phyloP scores from a whole-genome alignment of 2,797 vertebrate species.

The Bradypus variegatus region DNA sequence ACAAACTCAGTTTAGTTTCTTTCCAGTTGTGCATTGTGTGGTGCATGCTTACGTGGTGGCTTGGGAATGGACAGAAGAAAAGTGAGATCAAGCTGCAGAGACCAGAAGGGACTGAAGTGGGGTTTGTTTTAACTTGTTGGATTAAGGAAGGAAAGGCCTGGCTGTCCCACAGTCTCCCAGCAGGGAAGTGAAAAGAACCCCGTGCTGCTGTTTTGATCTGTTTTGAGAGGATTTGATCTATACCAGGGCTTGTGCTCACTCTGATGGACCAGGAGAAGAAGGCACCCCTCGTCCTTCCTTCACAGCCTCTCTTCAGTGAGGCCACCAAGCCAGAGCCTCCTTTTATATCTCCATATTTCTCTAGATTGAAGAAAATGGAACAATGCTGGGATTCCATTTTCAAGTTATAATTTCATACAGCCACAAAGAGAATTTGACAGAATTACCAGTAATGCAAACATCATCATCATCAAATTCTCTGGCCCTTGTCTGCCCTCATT shows the following conservation, averaged over 20 bases:
- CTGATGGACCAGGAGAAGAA: background rate
- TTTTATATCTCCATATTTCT: constrained; percentile 11
- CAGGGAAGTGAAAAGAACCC: background rate
- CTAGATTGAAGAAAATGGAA: constrained; percentile 2
- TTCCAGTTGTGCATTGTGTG: background rate
- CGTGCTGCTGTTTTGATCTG: background rate
- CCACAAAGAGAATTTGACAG: constrained; percentile 39
- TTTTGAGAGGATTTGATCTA: background rate
- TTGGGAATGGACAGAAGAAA: background rate
- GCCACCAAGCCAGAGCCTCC: background rate
- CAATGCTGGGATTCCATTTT: constrained; percentile 27
- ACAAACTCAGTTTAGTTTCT: background rate
- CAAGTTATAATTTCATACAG: constrained; percentile 39
- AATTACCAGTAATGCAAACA: constrained; percentile 15
- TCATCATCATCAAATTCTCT: constrained; percentile 5
- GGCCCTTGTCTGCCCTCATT: background rate
- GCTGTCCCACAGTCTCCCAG: background rate
- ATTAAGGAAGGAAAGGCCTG: background rate
- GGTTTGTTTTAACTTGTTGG: background rate
- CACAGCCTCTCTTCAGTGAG: background rate
- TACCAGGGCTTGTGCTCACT: background rate
- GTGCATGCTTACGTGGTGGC: background rate
- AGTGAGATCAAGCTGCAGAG: constrained; percentile 15
- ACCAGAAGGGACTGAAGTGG: background rate
- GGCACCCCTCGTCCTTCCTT: too few relatives aligned